Percentiles rank a stretch among this genome's conserved stretches.
Conservation (phyloP, 2,888 invertebrate genomes). For the Pecten maximus region DNA sequence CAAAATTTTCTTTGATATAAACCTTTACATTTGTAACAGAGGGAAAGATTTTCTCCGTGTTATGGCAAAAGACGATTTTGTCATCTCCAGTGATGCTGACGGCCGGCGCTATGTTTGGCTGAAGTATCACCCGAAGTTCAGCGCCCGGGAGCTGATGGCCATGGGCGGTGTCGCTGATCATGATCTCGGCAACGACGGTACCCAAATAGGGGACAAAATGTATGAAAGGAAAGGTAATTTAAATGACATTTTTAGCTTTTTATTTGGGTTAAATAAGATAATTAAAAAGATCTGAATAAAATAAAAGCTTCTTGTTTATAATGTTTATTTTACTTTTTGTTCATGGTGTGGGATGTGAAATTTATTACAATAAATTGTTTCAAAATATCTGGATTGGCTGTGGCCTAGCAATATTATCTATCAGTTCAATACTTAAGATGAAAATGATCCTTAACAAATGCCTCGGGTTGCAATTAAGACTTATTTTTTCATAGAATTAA, state of each 20-base stretch:
- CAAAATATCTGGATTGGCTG: no score
- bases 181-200: slow-evolving; percentile 58
- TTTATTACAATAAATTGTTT: no score
- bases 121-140: slow-evolving; percentile 74
- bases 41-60: slow-evolving; percentile 75
- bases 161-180: slow-evolving; percentile 64
- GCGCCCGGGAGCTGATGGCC: slow-evolving; percentile 66
- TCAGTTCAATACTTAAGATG: no score
- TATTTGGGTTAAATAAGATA: not conserved
- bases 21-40: slow-evolving; percentile 76
- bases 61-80: slow-evolving; percentile 77
- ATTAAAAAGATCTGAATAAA: no score
- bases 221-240: slow-evolving; percentile 75
- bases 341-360: no score
- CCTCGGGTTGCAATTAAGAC: no score
- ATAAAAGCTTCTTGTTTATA: no score
- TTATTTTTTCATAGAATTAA: no score
- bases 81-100: slow-evolving; percentile 69
- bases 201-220: slow-evolving; percentile 74
- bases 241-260: not conserved
- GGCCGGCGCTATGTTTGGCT: slow-evolving; percentile 73
- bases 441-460: no score
- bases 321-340: no score
- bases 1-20: slow-evolving; percentile 77
- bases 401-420: no score